Conservation (phyloP, 2,888 invertebrate genomes). For the Pardosa pseudoannulata region DNA sequence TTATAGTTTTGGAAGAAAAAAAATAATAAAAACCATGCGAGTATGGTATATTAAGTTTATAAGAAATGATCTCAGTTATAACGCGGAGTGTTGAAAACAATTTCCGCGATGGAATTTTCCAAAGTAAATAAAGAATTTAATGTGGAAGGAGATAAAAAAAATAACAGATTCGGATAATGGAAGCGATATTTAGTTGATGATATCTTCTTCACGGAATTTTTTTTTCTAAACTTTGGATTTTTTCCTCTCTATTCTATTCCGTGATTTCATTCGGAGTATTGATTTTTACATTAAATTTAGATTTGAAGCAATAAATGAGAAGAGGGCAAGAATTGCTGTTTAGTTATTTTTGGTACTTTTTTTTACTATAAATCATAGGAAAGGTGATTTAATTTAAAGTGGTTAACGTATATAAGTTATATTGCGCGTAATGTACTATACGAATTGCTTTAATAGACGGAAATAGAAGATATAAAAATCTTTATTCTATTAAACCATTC, state of each 20-base stretch:
- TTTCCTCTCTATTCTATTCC: background rate
- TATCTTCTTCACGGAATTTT: background rate
- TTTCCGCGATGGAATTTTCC: background rate
- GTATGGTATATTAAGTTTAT: too few relatives aligned
- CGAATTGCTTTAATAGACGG: too few relatives aligned
- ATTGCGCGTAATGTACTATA: too few relatives aligned
- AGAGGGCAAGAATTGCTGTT: conserved; percentile 22
- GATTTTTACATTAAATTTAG: conserved; percentile 70
- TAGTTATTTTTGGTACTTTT: too few relatives aligned
- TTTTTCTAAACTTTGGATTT: background rate
- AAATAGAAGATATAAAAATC: too few relatives aligned
- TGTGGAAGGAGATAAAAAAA: background rate
- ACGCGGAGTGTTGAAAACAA: background rate
- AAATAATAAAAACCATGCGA: too few relatives aligned
- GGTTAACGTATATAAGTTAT: too few relatives aligned
- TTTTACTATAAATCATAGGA: too few relatives aligned
- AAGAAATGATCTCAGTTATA: background rate
- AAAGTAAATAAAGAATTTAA: background rate
- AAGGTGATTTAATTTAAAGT: too few relatives aligned
- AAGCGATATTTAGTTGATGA: background rate
- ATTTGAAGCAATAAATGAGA: conserved; percentile 65
- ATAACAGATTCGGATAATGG: background rate
- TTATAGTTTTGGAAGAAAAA: too few relatives aligned
- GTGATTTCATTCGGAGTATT: conserved; percentile 45
- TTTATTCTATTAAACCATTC: too few relatives aligned